These are phyloP conservation scores for Gallinago undulata DNA, from an alignment of 2,113 vertebrate genomes.

Conservation along the genomic window DNA sequence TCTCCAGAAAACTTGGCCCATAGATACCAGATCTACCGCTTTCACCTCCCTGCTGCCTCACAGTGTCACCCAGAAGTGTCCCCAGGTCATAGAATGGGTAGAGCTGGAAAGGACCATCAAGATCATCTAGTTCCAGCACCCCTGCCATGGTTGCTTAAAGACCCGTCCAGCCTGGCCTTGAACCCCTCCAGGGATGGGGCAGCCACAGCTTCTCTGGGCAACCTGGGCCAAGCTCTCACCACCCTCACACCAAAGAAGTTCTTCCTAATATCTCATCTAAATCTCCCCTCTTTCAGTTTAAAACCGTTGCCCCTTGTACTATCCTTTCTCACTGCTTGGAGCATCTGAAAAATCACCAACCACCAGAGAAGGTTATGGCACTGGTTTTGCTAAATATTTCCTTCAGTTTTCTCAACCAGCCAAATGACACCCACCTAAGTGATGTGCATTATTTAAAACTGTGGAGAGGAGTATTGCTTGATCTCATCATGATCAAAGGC, in stretches of 20 bases:
- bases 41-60: background rate
- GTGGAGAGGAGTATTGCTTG: background rate
- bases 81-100: background rate
- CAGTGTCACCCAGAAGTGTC: background rate
- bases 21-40: background rate
- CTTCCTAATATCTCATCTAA: no score
- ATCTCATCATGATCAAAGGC: background rate
- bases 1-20: background rate
- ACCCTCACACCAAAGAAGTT: no score
- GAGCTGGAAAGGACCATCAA: no score
- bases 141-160: no score
- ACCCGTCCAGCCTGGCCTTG: no score
- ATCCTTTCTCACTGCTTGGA: background rate
- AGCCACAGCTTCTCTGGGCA: no score
- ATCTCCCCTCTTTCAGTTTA: no score
- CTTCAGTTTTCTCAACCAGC: background rate
- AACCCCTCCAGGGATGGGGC: no score
- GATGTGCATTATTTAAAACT: background rate
- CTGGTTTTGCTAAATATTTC: background rate
- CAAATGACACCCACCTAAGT: background rate
- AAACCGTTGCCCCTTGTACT: background rate
- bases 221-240: no score
- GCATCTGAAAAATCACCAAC: background rate
- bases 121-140: no score
- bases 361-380: background rate